These are phyloP conservation scores for Redunca redunca DNA, from an alignment of 2,113 vertebrate genomes.

Conservation along the genomic window DNA sequence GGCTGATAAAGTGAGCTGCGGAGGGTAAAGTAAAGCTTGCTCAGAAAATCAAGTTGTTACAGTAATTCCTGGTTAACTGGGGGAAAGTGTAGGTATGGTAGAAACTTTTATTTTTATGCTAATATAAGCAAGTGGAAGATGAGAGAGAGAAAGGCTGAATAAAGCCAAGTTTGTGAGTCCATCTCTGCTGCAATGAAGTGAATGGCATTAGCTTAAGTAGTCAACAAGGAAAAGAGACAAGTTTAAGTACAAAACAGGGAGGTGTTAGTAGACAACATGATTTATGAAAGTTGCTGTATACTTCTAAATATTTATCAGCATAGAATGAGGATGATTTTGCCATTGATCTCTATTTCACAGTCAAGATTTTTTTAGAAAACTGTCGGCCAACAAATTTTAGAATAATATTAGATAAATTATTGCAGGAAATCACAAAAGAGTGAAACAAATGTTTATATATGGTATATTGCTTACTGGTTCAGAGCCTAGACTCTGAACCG, in stretches of 20 bases:
- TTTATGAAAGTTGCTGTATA: not conserved
- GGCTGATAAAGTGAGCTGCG: not conserved
- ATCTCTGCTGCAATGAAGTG: not conserved
- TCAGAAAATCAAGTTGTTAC: not conserved
- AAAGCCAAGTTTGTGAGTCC: not conserved
- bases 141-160: not conserved
- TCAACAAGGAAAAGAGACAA: not conserved
- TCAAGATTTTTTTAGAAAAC: not conserved
- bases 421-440: not conserved
- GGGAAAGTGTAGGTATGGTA: not conserved
- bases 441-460: not conserved
- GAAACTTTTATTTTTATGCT: not conserved
- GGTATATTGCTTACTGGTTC: not conserved
- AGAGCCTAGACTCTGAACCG: accelerated
- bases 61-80: not conserved
- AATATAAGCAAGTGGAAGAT: not conserved
- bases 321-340: not conserved
- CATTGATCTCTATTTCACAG: not conserved
- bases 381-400: not conserved
- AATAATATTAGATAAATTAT: not conserved
- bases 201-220: not conserved
- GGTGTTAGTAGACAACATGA: not conserved
- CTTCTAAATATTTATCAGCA: not conserved
- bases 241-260: not conserved
- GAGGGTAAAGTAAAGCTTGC: not conserved